A percentile compares a stretch with the other conserved stretches of the same genome.
Conservation (phyloP, 2,797 vertebrate species). For the Lepidocolaptes lacrymiger region DNA sequence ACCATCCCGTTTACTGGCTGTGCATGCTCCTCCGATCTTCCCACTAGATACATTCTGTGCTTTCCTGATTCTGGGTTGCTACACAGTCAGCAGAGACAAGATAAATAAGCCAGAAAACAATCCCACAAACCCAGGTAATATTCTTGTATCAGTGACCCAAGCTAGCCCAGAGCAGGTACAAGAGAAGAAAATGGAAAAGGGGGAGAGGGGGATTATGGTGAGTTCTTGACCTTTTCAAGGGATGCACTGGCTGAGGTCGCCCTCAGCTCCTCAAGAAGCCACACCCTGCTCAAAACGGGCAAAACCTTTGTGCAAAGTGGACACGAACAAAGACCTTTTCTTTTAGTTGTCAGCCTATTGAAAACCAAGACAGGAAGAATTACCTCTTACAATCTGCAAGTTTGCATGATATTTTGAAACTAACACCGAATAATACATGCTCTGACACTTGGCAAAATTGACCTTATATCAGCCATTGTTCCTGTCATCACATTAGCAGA, state of each 20-base stretch:
- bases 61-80: not conserved
- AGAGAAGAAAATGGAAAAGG: not conserved
- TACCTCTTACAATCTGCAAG: not conserved
- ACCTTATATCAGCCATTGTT: not conserved
- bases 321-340: not conserved
- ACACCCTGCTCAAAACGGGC: not conserved
- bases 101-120: not conserved
- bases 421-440: not conserved
- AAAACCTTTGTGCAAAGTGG: not conserved
- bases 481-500: not conserved
- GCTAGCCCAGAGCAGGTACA: not conserved
- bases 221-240: not conserved
- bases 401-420: not conserved
- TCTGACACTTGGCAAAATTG: not conserved
- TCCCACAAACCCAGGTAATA: not conserved
- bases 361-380: not conserved
- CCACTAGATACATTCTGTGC: not conserved
- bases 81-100: not conserved
- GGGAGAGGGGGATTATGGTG: not conserved
- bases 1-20: not conserved
- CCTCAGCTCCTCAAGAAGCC: not conserved
- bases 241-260: rapidly evolving
- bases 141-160: not conserved
- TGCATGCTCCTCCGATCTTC: not conserved
- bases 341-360: not conserved